Evolutionary conservation across 2,888 invertebrate genomes (phyloP).

Genomic region (Salpingus planirostris): DNA sequence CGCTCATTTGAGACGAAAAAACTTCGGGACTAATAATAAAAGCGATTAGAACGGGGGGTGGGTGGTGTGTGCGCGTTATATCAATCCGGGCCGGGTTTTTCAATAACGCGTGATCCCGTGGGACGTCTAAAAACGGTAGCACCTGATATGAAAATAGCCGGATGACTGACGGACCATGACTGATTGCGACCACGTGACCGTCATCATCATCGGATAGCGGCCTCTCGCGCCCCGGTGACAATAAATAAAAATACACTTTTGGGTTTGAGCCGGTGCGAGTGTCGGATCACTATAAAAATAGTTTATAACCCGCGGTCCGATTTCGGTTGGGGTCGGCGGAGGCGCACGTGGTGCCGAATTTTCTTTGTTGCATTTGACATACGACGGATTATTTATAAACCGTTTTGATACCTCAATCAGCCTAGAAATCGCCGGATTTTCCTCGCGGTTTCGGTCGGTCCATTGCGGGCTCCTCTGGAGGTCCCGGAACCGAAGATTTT

Average conservation of each 20-base stretch:
- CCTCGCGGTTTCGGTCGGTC: no score
- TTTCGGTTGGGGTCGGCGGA: slow-evolving; percentile 11
- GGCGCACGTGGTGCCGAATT: slow-evolving; percentile 15
- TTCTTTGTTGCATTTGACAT: slow-evolving; percentile 16
- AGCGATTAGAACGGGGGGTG: no score
- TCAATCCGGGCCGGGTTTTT: no score
- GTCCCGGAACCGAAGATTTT: no score
- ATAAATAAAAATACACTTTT: slow-evolving; percentile 24
- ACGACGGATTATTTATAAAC: slow-evolving; percentile 14
- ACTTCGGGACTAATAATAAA: no score
- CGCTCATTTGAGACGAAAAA: no score
- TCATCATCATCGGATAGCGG: slow-evolving; percentile 23
- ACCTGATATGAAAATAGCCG: slow-evolving; percentile 25
- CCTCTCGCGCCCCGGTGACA: slow-evolving; percentile 21
- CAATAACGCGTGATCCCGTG: not conserved
- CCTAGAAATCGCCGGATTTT: slow-evolving; percentile 4
- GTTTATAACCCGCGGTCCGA: slow-evolving; percentile 16
- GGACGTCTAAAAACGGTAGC: not conserved
- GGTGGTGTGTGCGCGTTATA: no score
- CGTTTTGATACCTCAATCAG: slow-evolving; percentile 15
- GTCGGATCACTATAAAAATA: slow-evolving; percentile 17
- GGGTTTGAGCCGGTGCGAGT: slow-evolving; percentile 9
- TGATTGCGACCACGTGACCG: slow-evolving; percentile 38
- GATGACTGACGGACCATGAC: slow-evolving; percentile 38
- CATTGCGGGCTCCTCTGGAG: no score